Evolutionary conservation across 2,888 invertebrate species (phyloP).

Genomic region (Polyommatus iphigenia): DNA sequence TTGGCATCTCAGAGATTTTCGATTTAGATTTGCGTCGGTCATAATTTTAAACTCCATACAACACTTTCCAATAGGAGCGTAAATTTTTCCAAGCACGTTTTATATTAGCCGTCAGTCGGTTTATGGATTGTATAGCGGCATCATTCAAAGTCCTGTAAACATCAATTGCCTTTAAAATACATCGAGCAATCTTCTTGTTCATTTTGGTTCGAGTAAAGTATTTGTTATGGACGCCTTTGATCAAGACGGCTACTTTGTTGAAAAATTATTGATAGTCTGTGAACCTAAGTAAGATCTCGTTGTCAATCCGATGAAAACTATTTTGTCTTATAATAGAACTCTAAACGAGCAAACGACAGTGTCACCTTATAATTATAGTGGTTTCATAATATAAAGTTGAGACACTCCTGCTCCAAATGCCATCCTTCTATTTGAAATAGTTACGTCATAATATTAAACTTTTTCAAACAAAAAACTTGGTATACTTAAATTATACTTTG

Average conservation of each 20-base stretch:
- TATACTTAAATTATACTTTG: no score
- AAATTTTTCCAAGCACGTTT: slow-evolving; percentile 37
- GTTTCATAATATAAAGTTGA: no score
- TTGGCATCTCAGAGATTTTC: slow-evolving; percentile 7
- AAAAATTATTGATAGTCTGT: not conserved
- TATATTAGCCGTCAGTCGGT: slow-evolving; percentile 38
- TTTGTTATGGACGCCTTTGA: not conserved
- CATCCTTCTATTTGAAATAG: no score
- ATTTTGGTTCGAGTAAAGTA: not conserved
- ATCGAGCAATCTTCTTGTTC: not conserved
- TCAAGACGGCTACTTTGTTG: not conserved
- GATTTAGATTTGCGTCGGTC: slow-evolving; percentile 30
- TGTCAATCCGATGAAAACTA: no score
- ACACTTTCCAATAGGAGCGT: slow-evolving; percentile 34
- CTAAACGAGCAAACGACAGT: no score
- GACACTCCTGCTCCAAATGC: no score
- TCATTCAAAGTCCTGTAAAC: slow-evolving; percentile 5
- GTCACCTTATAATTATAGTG: no score
- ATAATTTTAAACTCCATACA: slow-evolving; percentile 33
- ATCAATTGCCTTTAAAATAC: slow-evolving; percentile 15
- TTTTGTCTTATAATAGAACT: no score
- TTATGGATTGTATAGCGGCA: slow-evolving; percentile 32
- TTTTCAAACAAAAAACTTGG: no score
- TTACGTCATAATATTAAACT: no score
- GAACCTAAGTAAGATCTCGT: no score